A percentile compares a stretch with the other conserved stretches of the same genome.
These are phyloP conservation scores for Anthopleura xanthogrammica DNA, from an alignment of 92 coral and sea anemone species.

Conservation along the genomic window DNA sequence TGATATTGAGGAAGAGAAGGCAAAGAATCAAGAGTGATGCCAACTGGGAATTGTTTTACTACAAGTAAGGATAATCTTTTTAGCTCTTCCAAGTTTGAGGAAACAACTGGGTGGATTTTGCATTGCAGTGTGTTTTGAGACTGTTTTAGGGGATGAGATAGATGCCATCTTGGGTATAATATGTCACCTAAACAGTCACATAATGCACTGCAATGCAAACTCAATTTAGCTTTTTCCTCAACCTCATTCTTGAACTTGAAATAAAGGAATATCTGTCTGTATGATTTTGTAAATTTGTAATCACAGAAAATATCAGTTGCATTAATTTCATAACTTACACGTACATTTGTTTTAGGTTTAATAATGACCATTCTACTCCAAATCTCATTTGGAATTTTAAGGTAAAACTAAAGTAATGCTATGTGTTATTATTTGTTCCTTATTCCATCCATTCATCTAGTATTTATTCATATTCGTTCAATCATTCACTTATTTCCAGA, in stretches of 20 bases:
- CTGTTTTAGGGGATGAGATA: no score
- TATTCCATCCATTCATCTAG: background rate
- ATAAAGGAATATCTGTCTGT: no score
- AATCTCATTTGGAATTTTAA: constrained; percentile 97
- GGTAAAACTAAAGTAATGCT: constrained; percentile 34
- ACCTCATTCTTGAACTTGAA: no score
- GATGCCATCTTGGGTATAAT: no score
- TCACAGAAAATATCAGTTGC: background rate
- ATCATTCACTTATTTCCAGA: constrained; percentile 44
- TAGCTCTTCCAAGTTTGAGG: no score
- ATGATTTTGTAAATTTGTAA: no score
- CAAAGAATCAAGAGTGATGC: constrained; percentile 96
- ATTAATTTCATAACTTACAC: background rate
- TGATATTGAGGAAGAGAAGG: constrained; percentile 83
- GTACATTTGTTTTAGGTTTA: constrained; percentile 51
- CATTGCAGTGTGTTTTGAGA: background rate
- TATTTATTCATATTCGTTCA: background rate
- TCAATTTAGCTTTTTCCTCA: no score
- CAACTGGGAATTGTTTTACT: constrained; percentile 97
- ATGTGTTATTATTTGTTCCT: background rate
- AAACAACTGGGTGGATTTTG: no score
- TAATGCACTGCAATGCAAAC: no score
- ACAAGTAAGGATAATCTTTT: constrained; percentile 55
- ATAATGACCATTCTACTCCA: constrained; percentile 81
- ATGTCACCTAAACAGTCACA: no score